Evolutionary conservation across 2,888 invertebrate species (phyloP), one percentile per base, ranked within the genome.

Genomic region (Archaeoteleia sp.): DNA sequence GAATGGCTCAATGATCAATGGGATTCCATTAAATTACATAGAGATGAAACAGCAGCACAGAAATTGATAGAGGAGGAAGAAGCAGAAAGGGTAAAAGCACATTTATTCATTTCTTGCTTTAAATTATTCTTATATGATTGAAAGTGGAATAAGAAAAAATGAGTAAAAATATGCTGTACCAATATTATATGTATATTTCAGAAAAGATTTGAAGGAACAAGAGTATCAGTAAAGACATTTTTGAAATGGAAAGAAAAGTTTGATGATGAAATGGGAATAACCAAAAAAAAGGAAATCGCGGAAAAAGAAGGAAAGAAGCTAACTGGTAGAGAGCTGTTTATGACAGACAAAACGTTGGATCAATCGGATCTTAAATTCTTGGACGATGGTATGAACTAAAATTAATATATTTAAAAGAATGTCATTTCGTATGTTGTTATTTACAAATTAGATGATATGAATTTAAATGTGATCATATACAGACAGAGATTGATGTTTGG

Each of bases 301-400:
- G 89, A 90, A 17, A 91, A 90, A 67, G 92, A 92, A 65, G 91
- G 89, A 27, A 93, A 91, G 78, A 96, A 97, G 86, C 87, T 96
- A 29, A 97, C 97, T 0, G 98, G 98, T 9, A 91, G 91, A 82
- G 97, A 99, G 86, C 87, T 98, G 51, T 99, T 99, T 88, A 89
- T 98, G 86, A 91, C 90, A 54, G 98, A 99, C 85, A 94, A 93
- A 68, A 94, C 97, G 1, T 89, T 99, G 72, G 95, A 95, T 86
- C 95, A 97, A 79, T 98, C 98, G 2, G 99, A 99, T 88, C 91
- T 99, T 61, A 94, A 96, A 86, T 98, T 96, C 88, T 88, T 97
- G 73, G 93, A 96, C 86, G 96, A 95, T 86, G 95, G 94, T 90
- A 83, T 12, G n/a, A n/a, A n/a, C n/a, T n/a, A n/a, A 20, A 6